Base-by-base conservation (phyloP, 23 tunicate genomes). In the Oikopleura vanhoeffeni region DNA sequence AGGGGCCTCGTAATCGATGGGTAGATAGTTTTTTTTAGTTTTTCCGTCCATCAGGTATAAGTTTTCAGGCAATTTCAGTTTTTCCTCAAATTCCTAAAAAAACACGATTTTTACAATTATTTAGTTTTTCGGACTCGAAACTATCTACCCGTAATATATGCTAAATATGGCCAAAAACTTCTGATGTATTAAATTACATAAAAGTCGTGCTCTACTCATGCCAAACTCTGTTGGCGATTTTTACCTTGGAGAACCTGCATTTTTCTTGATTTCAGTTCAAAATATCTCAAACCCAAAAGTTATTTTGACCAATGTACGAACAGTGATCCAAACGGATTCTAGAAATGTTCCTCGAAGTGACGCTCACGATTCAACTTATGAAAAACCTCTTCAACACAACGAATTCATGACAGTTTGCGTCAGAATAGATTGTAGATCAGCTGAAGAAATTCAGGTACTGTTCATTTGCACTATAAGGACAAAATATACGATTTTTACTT, bases 191-290 rank as follows among this genome's bases (percentile, higher is more conserved):
- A n/a, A n/a, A n/a, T n/a, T n/a, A n/a, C n/a, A n/a, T n/a, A n/a
- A n/a, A n/a, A 71, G 79, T 71, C 35, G 36, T 32, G 79, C 79
- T 24, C 35, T 13, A 13, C 35, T 71, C 36, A 71, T 71, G 79
- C 79, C 79, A 4, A 71, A 71, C 38, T 71, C 79, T 28, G 79
- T 71, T 32, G 79, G 79, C 38, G 79, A 71, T 30, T 71, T 71
- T 71, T 71, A 71, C 32, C 35, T 71, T 2, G 79, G 79, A 71
- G 79, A 71, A 30, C 79, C 79, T 38, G 79, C 79, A 2, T 30
- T 13, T 24, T 71, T 71, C 79, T 32, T 71, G 34, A 18, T 71
- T 13, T 71, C 79, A 2, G 35, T 71, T 71, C 79, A 71, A 71
- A 71, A 71, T 30, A 71, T 71, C 4, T 24, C 38, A 18, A 28